Base-by-base conservation (phyloP, 2,888 invertebrate species). In the Harpalus rufipes region DNA sequence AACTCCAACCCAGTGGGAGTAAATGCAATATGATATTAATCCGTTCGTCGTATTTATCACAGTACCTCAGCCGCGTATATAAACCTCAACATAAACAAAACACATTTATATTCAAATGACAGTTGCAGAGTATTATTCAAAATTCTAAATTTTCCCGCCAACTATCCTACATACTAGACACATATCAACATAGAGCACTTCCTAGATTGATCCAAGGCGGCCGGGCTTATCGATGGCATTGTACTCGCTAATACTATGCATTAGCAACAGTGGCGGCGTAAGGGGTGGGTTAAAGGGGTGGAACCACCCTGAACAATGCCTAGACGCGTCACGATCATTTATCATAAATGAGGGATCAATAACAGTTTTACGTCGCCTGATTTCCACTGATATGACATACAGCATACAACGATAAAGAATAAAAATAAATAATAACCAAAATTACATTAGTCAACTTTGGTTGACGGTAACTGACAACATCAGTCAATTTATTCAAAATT, bases 261-360 rank as follows among this genome's bases (percentile, higher is more conserved):
- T 74, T 74, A 74, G 72, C 44, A 18, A 39, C 72, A 72, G 41
- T 0, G 72, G 72, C 72, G 44, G 41, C 12, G 72, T 7, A 7
- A 16, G 0, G 44, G 18, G 44, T 1, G 18, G 72, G n/a, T 44
- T 16, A 74, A 18, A 44, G 32, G 72, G 72, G 72, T 44, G 44
- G 41, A 41, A 41, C 72, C 41, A 39, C 68, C 72, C 68, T 8
- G 14, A 74, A 74, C 72, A 74, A 74, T 74, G 21, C 41, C 44
- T 18, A 41, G 72, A 25, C 72, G 41, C 72, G 72, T 51, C 72
- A 18, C 72, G 72, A 74, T 74, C 72, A 74, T 74, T 74, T 74
- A 74, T 74, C 72, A 74, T 74, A 74, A 74, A 74, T 68, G 68
- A 74, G 41, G 44, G 72, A 74, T 74, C 72, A 74, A 74, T 74